These are phyloP conservation scores for Pantelozetes paolii DNA, from an alignment of 2,888 invertebrate species.

Conservation along the genomic window DNA sequence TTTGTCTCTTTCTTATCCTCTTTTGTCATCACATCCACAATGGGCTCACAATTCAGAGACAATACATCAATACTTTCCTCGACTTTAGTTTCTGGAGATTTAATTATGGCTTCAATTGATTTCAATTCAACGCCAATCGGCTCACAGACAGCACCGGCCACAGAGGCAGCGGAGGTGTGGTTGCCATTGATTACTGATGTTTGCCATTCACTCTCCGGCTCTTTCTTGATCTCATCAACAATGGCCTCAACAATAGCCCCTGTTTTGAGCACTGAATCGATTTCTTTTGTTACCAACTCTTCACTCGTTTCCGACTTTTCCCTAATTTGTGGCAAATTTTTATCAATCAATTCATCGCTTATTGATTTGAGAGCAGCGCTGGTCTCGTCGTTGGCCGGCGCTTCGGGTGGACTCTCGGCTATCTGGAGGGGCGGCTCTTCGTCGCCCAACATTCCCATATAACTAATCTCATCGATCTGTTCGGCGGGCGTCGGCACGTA, in stretches of 20 bases:
- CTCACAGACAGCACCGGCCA: not conserved
- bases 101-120: not conserved
- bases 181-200: too few species aligned
- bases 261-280: not conserved
- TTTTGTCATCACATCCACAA: not conserved
- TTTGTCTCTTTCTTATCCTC: not conserved
- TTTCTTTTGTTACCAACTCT: constrained; percentile 10
- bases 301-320: constrained; percentile 12
- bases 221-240: constrained; percentile 9
- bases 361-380: constrained; percentile 13
- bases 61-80: not conserved
- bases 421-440: constrained; percentile 38
- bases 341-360: not conserved
- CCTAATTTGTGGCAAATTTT: constrained; percentile 10
- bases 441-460: constrained; percentile 29
- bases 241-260: constrained; percentile 5
- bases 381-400: constrained; percentile 9
- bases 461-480: constrained; percentile 13
- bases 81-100: constrained; percentile 15
- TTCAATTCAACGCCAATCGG: not conserved
- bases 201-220: constrained; percentile 15
- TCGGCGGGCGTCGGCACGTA: not conserved
- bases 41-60: not conserved
- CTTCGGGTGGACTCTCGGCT: constrained; percentile 32
- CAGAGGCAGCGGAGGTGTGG: not conserved